A percentile compares a stretch with the other conserved stretches of the same genome.
Evolutionary conservation across 2,797 vertebrate species (phyloP).

Genomic region (Naso thynnoides): DNA sequence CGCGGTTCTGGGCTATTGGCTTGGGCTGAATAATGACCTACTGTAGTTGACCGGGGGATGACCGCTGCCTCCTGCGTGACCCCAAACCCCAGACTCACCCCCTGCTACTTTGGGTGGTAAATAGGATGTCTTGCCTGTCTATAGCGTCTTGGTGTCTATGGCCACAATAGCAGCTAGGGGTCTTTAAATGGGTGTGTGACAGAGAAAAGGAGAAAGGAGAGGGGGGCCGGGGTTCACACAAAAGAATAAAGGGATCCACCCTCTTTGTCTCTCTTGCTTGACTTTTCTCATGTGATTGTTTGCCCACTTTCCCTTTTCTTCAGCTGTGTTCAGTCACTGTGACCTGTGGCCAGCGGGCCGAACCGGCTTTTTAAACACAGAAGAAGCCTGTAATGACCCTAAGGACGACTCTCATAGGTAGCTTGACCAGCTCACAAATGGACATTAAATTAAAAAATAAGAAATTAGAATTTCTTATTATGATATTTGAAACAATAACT

Average conservation of each 20-base stretch:
- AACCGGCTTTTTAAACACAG: constrained; percentile 52
- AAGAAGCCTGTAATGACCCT: constrained; percentile 44
- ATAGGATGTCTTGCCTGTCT: constrained; percentile 87
- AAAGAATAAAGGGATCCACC: constrained; percentile 79
- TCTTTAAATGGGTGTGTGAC: constrained; percentile 83
- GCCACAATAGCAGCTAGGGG: constrained; percentile 84
- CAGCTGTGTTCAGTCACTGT: constrained; percentile 66
- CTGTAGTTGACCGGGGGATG: constrained; percentile 97
- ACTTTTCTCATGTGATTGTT: constrained; percentile 87
- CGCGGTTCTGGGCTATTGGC: constrained; percentile 95
- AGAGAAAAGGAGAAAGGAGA: constrained; percentile 69
- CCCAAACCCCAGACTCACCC: constrained; percentile 90
- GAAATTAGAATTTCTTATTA: background rate
- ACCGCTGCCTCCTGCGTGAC: constrained; percentile 98
- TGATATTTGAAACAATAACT: background rate
- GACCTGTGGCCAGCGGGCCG: constrained; percentile 69
- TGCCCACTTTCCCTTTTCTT: constrained; percentile 79
- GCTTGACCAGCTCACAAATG: background rate
- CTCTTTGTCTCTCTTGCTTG: constrained; percentile 79
- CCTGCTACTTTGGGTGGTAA: constrained; percentile 86
- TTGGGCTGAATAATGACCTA: constrained; percentile 94
- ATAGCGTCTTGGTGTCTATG: constrained; percentile 85
- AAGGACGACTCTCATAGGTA: constrained; percentile 5
- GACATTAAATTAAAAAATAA: background rate
- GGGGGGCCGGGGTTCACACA: constrained; percentile 72